Conservation (phyloP, 2,113 vertebrate genomes). For the Ivindomyrus marchei region DNA sequence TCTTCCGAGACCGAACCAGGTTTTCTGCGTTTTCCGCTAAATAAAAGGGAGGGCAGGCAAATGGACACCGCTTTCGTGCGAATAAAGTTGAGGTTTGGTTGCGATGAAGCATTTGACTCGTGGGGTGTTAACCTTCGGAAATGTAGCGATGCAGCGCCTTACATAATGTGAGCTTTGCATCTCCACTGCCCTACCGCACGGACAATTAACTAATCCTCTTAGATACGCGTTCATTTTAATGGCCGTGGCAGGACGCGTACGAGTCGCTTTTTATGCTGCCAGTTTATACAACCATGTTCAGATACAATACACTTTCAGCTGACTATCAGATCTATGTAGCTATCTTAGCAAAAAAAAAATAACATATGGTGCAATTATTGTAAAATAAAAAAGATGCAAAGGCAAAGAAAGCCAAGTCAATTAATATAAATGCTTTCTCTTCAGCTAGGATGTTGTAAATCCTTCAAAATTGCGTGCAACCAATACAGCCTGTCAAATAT, state of each 20-base stretch:
- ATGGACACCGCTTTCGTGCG: background rate
- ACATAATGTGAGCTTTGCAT: slow-evolving; percentile 2
- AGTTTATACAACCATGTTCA: background rate
- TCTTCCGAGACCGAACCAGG: background rate
- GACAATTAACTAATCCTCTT: slow-evolving; percentile 11
- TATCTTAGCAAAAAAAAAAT: background rate
- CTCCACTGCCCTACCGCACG: too few species aligned
- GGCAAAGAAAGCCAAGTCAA: background rate
- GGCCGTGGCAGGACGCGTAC: background rate
- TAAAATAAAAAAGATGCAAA: background rate
- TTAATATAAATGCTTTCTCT: background rate
- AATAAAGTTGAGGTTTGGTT: background rate
- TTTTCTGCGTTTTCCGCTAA: background rate
- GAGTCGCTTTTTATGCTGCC: background rate
- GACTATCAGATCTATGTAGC: background rate
- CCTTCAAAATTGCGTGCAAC: background rate
- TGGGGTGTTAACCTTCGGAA: background rate
- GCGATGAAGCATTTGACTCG: background rate
- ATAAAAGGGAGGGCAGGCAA: background rate
- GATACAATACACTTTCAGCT: background rate
- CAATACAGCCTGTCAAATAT: background rate
- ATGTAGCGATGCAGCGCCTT: background rate
- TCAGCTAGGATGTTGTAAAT: background rate
- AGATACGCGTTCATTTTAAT: background rate
- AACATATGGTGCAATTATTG: background rate